These are phyloP conservation scores for Oostethus manadensis DNA, from an alignment of 2,113 vertebrate species.

Conservation along the genomic window DNA sequence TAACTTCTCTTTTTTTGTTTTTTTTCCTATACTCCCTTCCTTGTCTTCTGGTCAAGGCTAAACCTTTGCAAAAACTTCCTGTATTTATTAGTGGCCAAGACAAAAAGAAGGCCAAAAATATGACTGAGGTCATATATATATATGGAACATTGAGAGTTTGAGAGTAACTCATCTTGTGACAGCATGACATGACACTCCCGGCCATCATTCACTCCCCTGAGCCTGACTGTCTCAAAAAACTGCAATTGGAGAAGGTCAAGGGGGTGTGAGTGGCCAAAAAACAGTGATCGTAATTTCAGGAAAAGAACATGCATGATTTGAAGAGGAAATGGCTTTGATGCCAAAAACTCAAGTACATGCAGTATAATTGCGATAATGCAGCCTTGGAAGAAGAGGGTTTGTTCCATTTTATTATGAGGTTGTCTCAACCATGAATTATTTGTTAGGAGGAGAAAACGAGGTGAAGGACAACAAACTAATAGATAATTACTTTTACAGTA, in stretches of 20 bases:
- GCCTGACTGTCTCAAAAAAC: slow-evolving; percentile 59
- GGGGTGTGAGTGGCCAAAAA: slow-evolving; percentile 56
- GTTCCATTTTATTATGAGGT: slow-evolving; percentile 70
- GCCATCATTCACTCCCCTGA: slow-evolving; percentile 1
- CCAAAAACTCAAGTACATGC: slow-evolving; percentile 73
- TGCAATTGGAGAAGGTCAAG: slow-evolving; percentile 69
- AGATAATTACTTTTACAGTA: slow-evolving; percentile 54
- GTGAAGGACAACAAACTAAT: slow-evolving; percentile 45
- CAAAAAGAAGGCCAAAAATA: slow-evolving; percentile 39
- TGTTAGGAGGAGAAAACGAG: background rate
- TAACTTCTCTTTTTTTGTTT: slow-evolving; percentile 47
- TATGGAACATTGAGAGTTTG: slow-evolving; percentile 40
- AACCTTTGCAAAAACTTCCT: slow-evolving; percentile 22
- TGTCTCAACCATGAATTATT: slow-evolving; percentile 59
- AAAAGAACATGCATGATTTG: slow-evolving; percentile 57
- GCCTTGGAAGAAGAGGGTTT: slow-evolving; percentile 67
- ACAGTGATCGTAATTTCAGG: slow-evolving; percentile 63
- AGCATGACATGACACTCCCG: slow-evolving; percentile 25
- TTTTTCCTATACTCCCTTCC: slow-evolving; percentile 37
- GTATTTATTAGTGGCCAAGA: slow-evolving; percentile 53
- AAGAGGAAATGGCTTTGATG: slow-evolving; percentile 69
- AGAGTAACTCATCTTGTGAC: slow-evolving; percentile 62
- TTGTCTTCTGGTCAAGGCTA: slow-evolving; percentile 41
- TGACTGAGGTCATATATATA: slow-evolving; percentile 65
- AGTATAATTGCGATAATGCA: slow-evolving; percentile 72